These are phyloP conservation scores for Pogonomyrmex californicus DNA, from an alignment of 1,140 invertebrate species.

Conservation along the genomic window DNA sequence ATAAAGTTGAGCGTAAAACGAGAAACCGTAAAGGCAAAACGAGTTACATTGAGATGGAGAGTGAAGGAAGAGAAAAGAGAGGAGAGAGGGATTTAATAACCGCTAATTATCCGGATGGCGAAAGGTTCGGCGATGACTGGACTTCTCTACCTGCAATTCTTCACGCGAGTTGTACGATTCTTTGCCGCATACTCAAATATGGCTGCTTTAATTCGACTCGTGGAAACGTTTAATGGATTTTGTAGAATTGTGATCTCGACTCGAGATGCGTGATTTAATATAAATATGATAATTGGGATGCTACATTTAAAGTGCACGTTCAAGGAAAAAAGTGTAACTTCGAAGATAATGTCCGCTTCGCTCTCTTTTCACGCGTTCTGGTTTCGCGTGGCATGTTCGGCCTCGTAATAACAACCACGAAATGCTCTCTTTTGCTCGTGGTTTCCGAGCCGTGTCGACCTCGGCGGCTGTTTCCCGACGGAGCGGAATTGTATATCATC, in stretches of 20 bases:
- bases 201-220: neutral
- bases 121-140: slow-evolving; percentile 32
- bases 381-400: slow-evolving; percentile 26
- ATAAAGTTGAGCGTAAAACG: slow-evolving; percentile 66
- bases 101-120: slow-evolving; percentile 56
- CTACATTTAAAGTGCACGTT: neutral
- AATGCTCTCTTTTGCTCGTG: slow-evolving; percentile 54
- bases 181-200: neutral
- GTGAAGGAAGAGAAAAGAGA: slow-evolving; percentile 12
- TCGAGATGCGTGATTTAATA: neutral
- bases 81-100: slow-evolving; percentile 18
- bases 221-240: neutral
- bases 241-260: neutral
- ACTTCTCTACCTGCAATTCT: slow-evolving; percentile 6
- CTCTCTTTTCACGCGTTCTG: slow-evolving; percentile 34
- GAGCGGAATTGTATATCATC: slow-evolving; percentile 35
- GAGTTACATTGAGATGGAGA: slow-evolving; percentile 36
- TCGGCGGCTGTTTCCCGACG: slow-evolving; percentile 29
- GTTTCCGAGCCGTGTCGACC: slow-evolving; percentile 50
- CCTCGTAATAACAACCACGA: slow-evolving; percentile 40
- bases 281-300: neutral
- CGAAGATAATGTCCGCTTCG: slow-evolving; percentile 8
- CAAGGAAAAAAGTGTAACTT: neutral
- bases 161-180: neutral
- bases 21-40: slow-evolving; percentile 56